Conservation (phyloP, 92 coral and sea anemone genomes). For the Epizoanthus ramosus region DNA sequence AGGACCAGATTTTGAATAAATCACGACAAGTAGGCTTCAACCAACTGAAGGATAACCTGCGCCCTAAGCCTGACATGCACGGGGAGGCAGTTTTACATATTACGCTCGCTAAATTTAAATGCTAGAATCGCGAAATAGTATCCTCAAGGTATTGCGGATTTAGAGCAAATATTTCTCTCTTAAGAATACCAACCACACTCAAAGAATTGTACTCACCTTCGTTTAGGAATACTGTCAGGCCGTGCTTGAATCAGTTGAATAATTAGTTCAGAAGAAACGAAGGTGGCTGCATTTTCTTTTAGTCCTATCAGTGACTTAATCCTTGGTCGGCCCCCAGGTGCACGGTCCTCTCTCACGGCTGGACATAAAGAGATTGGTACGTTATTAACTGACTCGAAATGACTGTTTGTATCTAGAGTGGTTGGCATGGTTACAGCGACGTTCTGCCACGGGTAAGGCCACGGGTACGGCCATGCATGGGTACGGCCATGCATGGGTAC, state of each 20-base stretch:
- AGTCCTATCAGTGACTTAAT: conserved; percentile 83
- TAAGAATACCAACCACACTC: no score
- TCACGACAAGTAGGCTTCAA: no score
- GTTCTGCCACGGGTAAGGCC: neutral
- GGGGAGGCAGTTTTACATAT: no score
- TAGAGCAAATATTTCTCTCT: neutral
- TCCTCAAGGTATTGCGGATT: neutral
- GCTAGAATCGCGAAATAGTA: no score
- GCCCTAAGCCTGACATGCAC: no score
- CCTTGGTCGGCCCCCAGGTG: conserved; percentile 95
- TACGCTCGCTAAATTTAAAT: no score
- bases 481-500: no score
- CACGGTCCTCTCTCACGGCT: conserved; percentile 99
- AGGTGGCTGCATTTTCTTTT: conserved; percentile 95
- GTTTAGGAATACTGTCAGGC: conserved; percentile 88
- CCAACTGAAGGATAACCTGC: no score
- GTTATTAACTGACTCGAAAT: neutral
- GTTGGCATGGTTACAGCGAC: neutral
- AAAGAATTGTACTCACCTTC: conserved; percentile 65
- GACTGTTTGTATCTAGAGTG: neutral
- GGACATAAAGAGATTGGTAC: neutral
- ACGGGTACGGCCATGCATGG: neutral
- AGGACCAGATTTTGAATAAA: no score
- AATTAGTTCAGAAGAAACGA: conserved; percentile 92
- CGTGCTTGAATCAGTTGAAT: conserved; percentile 97